A percentile compares a stretch with the other conserved stretches of the same genome.
Conservation (phyloP, 2,888 invertebrate species). For the Hypselothyrea guttata region DNA sequence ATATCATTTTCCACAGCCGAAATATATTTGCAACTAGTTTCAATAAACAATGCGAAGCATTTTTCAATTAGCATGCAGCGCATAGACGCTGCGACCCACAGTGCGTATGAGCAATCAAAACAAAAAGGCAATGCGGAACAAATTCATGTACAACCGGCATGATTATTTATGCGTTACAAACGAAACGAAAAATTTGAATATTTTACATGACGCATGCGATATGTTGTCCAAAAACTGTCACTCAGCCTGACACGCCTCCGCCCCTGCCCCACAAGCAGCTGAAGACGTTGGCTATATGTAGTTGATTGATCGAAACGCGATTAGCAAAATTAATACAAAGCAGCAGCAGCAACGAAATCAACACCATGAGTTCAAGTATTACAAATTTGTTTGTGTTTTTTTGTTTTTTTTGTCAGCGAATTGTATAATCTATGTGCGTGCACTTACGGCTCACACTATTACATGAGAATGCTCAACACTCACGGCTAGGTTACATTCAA, state of each 20-base stretch:
- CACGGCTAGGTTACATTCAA: conserved; percentile 31
- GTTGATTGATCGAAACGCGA: conserved; percentile 67
- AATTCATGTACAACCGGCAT: conserved; percentile 32
- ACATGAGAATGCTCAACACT: conserved; percentile 22
- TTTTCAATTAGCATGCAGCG: conserved; percentile 55
- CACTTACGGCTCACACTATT: conserved; percentile 50
- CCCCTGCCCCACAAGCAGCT: background rate
- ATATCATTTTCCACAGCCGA: conserved; percentile 36
- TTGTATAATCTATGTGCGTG: conserved; percentile 65
- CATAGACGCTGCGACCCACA: conserved; percentile 58
- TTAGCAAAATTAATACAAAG: conserved; percentile 61
- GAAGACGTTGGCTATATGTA: conserved; percentile 19
- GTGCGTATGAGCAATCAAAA: conserved; percentile 66
- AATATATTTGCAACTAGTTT: conserved; percentile 32
- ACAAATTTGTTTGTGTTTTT: conserved; percentile 50
- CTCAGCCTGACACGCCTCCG: conserved; percentile 42
- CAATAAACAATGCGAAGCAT: conserved; percentile 40
- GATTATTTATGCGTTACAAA: conserved; percentile 72
- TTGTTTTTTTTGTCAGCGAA: too few relatives aligned
- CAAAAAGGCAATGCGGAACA: conserved; percentile 60
- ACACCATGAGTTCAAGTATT: conserved; percentile 35
- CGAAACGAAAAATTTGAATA: conserved; percentile 60
- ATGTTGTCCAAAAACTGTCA: conserved; percentile 69
- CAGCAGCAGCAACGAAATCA: conserved; percentile 23
- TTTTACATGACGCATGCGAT: conserved; percentile 69